phyloP scores from a whole-genome alignment of 1,140 invertebrate genomes.

The Hydropsyche tenuis region DNA sequence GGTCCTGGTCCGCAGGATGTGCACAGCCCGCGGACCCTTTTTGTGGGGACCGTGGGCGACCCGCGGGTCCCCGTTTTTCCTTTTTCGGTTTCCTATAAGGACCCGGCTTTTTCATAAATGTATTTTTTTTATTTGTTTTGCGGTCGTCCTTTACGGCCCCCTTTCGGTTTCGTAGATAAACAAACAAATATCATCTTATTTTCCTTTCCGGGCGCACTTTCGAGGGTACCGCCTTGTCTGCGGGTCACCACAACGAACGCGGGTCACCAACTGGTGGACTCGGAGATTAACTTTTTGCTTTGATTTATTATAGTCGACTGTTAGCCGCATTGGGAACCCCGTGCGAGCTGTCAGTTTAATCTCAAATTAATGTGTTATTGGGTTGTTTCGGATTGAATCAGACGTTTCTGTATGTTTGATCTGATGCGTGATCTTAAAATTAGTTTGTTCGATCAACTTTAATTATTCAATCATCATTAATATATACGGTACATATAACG shows the following conservation, averaged over 20 bases:
- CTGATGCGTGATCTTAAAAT: no score
- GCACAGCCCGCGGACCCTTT: constrained; percentile 44
- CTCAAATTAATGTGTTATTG: no score
- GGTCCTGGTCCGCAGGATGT: constrained; percentile 43
- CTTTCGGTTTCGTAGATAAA: constrained; percentile 30
- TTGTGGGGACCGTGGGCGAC: constrained; percentile 32
- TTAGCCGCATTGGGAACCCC: no score
- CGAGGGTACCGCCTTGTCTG: neutral
- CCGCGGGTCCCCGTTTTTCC: constrained; percentile 23
- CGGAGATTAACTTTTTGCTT: no score
- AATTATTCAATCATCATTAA: no score
- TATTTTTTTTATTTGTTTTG: constrained; percentile 8
- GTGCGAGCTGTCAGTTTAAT: no score
- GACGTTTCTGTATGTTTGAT: no score
- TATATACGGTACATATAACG: no score
- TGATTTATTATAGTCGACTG: no score
- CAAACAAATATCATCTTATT: constrained; percentile 34
- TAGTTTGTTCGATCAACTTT: no score
- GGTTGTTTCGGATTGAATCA: no score
- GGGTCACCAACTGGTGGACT: neutral
- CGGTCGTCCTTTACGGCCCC: constrained; percentile 25
- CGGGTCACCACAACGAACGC: neutral
- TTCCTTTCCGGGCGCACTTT: constrained; percentile 19
- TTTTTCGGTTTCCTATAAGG: neutral
- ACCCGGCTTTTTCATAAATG: no score